A percentile compares a stretch with the other conserved stretches of the same genome.
phyloP scores from a whole-genome alignment of 2,888 invertebrate genomes.

The Caenorhabditis sp. region DNA sequence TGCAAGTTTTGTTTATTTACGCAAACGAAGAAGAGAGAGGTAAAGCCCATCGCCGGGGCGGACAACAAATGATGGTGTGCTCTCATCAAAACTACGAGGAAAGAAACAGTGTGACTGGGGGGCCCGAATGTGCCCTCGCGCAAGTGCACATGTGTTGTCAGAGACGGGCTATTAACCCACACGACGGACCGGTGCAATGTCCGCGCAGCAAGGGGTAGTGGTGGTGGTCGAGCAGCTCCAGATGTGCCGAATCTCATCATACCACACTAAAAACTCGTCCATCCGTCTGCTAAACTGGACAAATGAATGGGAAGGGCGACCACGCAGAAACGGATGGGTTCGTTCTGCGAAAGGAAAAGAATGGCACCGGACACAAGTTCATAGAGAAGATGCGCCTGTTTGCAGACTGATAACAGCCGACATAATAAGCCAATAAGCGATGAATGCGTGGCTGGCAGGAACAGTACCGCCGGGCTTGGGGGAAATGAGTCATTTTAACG shows the following conservation, averaged over 20 bases:
- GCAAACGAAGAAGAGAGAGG: background rate
- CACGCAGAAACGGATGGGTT: background rate
- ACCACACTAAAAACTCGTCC: constrained; percentile 37
- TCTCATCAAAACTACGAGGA: background rate
- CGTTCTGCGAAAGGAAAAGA: background rate
- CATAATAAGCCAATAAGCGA: background rate
- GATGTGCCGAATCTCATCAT: constrained; percentile 48
- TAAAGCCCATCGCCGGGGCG: too few species aligned
- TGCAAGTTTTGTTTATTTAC: constrained; percentile 39
- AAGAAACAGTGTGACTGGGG: constrained; percentile 29
- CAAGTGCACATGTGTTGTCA: constrained; percentile 48
- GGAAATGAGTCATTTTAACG: constrained; percentile 25
- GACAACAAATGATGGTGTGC: too few species aligned
- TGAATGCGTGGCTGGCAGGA: background rate
- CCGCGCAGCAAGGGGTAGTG: constrained; percentile 38
- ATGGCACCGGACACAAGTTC: background rate
- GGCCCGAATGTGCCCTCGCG: constrained; percentile 2
- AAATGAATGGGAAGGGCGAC: constrained; percentile 4
- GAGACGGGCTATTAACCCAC: constrained; percentile 30
- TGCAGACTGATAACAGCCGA: constrained; percentile 2
- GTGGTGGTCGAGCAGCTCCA: constrained; percentile 28
- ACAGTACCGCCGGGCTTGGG: background rate
- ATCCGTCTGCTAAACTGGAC: background rate
- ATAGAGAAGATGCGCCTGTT: background rate
- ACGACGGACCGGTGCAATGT: constrained; percentile 30